phyloP scores from a whole-genome alignment of 2,113 vertebrate species.

The Passer domesticus region DNA sequence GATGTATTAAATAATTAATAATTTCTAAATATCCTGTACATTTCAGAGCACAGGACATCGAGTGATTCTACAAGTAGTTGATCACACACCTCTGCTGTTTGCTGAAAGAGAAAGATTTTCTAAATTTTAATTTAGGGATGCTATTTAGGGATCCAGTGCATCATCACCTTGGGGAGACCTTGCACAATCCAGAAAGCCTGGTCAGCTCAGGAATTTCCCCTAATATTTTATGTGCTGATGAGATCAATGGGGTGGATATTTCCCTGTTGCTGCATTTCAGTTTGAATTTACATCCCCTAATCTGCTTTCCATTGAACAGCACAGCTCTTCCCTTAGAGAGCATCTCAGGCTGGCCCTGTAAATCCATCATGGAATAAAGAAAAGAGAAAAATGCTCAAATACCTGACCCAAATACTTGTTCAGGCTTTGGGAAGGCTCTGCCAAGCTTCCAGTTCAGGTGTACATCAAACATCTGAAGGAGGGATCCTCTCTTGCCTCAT shows the following conservation, averaged over 20 bases:
- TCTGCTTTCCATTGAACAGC: constrained; percentile 20
- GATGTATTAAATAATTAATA: background rate
- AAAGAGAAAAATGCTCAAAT: background rate
- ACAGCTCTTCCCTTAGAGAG: background rate
- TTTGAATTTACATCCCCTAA: constrained; percentile 4
- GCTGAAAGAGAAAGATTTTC: background rate
- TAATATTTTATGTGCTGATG: background rate
- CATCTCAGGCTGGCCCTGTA: background rate
- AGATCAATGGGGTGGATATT: constrained; percentile 15
- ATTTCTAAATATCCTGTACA: background rate
- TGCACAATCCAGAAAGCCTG: background rate
- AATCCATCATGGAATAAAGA: background rate
- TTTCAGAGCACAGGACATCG: background rate
- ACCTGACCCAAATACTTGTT: background rate
- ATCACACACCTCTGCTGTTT: background rate
- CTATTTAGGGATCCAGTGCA: background rate
- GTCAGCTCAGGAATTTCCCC: background rate
- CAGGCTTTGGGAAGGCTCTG: background rate
- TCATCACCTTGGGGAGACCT: background rate
- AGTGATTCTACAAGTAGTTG: background rate
- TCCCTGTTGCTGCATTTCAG: background rate
- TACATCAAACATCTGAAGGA: background rate
- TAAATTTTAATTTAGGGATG: background rate
- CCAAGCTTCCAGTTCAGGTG: background rate
- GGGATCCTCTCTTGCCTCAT: background rate